These are phyloP conservation scores for Stenolophus ochropezus DNA, from an alignment of 2,888 invertebrate genomes.

Conservation along the genomic window DNA sequence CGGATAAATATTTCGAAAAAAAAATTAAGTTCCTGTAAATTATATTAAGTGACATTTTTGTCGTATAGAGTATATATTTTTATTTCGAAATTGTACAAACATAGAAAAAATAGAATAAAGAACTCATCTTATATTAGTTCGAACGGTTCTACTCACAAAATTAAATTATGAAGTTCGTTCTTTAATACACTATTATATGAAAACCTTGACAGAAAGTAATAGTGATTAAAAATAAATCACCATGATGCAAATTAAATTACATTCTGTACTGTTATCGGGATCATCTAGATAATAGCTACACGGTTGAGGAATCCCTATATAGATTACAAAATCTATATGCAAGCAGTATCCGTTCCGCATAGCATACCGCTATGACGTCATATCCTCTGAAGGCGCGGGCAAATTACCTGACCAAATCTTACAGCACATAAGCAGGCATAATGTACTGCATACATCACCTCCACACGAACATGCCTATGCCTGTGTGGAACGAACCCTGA, in stretches of 20 bases:
- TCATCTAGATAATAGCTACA: background rate
- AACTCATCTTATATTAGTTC: too few species aligned
- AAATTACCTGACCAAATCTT: constrained; percentile 47
- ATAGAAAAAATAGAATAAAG: too few species aligned
- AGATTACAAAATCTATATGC: constrained; percentile 33
- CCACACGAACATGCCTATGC: background rate
- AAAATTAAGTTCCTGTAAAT: too few species aligned
- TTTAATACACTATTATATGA: too few species aligned
- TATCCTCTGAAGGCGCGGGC: constrained; percentile 24
- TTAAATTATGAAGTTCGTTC: too few species aligned
- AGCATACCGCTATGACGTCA: constrained; percentile 31
- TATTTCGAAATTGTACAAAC: too few species aligned
- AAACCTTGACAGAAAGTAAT: background rate
- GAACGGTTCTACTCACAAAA: too few species aligned
- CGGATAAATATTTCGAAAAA: too few species aligned
- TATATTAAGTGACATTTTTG: too few species aligned
- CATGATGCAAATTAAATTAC: background rate
- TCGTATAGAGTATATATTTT: too few species aligned
- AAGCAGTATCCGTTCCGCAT: constrained; percentile 10
- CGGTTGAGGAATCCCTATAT: background rate
- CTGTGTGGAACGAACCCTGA: constrained; percentile 10
- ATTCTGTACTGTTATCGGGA: background rate
- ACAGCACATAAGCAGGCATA: background rate
- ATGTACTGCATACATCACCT: background rate
- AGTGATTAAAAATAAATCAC: background rate